Evolutionary conservation across 2,797 vertebrate genomes (phyloP).

Genomic region (Platalea minor): DNA sequence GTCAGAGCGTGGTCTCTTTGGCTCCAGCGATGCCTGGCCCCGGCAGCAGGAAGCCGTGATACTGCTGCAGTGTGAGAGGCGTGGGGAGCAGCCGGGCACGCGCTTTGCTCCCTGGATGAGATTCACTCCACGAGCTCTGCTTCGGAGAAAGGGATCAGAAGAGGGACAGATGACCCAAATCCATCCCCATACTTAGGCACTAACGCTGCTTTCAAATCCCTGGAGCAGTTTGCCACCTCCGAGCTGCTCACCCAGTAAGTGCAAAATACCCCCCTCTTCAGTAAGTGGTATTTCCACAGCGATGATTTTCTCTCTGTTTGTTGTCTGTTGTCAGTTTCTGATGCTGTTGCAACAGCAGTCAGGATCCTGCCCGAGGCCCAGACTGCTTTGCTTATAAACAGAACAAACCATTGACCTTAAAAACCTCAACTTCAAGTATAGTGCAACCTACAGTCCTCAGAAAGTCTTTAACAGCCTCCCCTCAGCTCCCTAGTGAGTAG

Average conservation of each 20-base stretch:
- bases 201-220: background rate
- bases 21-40: rapidly evolving
- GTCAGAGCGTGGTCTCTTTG: background rate
- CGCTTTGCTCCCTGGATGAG: background rate
- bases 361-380: background rate
- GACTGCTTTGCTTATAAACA: constrained; percentile 23
- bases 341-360: background rate
- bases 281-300: background rate
- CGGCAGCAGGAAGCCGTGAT: background rate
- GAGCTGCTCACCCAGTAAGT: background rate
- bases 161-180: background rate
- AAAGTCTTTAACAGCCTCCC: constrained; percentile 38
- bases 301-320: background rate
- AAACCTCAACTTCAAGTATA: constrained; percentile 43
- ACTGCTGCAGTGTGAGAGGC: rapidly evolving
- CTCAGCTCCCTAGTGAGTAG: constrained; percentile 26
- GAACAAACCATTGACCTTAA: constrained; percentile 21
- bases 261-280: background rate
- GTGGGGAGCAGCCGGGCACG: rapidly evolving
- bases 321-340: background rate
- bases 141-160: background rate
- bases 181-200: background rate
- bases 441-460: constrained; percentile 39
- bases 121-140: background rate
- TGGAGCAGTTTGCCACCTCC: background rate